A percentile compares a stretch with the other conserved stretches of the same genome.
These are phyloP conservation scores for Homarus americanus DNA, from an alignment of 1,140 invertebrate species.

Conservation along the genomic window DNA sequence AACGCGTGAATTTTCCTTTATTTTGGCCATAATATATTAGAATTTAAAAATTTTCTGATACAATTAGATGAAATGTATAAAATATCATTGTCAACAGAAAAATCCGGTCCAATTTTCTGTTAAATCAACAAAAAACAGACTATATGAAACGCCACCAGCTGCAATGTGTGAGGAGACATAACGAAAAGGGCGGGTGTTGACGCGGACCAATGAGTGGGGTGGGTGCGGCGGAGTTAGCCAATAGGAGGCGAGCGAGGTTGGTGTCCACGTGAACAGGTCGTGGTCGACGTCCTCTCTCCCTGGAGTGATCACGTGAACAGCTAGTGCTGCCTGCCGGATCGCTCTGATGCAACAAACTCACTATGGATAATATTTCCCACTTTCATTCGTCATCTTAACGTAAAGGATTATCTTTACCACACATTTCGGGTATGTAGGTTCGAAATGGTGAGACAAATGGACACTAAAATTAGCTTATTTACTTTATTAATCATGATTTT, in stretches of 20 bases:
- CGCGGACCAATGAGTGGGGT: constrained; percentile 46
- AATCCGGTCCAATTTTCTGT: no score
- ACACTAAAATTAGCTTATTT: neutral
- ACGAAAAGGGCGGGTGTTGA: constrained; percentile 67
- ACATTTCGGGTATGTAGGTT: neutral
- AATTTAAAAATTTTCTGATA: neutral
- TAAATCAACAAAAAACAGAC: neutral
- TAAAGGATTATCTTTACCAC: neutral
- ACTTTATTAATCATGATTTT: neutral
- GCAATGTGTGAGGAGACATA: constrained; percentile 13
- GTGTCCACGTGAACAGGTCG: constrained; percentile 62
- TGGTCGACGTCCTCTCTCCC: constrained; percentile 25
- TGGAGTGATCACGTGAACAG: constrained; percentile 64
- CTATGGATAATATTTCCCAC: neutral
- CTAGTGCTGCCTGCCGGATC: constrained; percentile 3
- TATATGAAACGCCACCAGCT: neutral
- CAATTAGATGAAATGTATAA: neutral
- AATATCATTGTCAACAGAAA: no score
- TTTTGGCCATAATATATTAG: neutral
- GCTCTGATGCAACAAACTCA: neutral
- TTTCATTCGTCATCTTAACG: neutral
- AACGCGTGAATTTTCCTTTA: neutral
- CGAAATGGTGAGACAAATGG: constrained; percentile 31
- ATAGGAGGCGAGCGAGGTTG: neutral
- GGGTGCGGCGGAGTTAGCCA: constrained; percentile 37